phyloP scores from a whole-genome alignment of 2,888 invertebrate genomes.

The Eutolmus rufibarbis region DNA sequence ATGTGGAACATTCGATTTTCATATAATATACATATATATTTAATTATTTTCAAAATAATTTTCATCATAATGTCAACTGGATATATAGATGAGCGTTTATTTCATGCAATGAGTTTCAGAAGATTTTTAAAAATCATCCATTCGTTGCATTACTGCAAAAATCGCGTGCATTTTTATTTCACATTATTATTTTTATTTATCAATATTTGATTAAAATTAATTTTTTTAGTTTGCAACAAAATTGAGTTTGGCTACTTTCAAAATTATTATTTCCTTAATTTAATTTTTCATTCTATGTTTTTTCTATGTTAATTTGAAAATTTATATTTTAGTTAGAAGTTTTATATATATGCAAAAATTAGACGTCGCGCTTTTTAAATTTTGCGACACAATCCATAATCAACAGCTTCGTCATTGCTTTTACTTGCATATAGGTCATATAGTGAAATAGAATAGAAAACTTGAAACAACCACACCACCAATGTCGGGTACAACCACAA shows the following conservation, averaged over 20 bases:
- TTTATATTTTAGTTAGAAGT: neutral
- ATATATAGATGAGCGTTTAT: conserved; percentile 24
- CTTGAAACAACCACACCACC: neutral
- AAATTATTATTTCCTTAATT: neutral
- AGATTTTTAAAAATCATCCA: neutral
- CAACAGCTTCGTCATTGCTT: conserved; percentile 40
- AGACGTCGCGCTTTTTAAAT: conserved; percentile 29
- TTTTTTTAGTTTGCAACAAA: neutral
- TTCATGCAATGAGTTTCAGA: conserved; percentile 33
- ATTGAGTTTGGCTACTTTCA: neutral
- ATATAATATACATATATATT: neutral
- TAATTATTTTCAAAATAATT: conserved; percentile 6
- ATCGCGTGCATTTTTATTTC: neutral
- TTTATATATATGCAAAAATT: neutral
- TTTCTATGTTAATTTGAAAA: neutral
- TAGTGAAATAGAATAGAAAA: conserved; percentile 1
- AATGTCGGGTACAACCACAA: neutral
- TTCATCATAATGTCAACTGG: conserved; percentile 8
- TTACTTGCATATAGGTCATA: conserved; percentile 38
- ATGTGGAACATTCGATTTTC: neutral
- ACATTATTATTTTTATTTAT: neutral
- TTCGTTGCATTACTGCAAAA: conserved; percentile 19
- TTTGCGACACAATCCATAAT: conserved; percentile 30
- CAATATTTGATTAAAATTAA: neutral
- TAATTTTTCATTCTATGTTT: neutral